Evolutionary conservation across 64 coral and sea anemone genomes (phyloP).

Genomic region (Montipora cactus): DNA sequence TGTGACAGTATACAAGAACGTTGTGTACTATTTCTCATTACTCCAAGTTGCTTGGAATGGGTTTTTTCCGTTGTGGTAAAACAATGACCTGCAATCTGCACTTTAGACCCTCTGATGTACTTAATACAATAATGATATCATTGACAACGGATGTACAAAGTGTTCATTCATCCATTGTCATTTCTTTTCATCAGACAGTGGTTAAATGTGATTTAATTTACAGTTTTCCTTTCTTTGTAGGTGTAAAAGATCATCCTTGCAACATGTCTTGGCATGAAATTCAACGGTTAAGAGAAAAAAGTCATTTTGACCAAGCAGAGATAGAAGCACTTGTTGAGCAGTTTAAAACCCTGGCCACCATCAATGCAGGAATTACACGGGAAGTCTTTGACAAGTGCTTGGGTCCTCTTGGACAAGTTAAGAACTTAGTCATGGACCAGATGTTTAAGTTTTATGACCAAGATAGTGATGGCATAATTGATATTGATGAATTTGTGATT

Average conservation of each 20-base stretch:
- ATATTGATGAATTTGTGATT: slow-evolving; percentile 91
- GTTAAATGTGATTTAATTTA: too few species aligned
- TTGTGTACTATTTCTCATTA: too few species aligned
- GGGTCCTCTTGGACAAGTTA: slow-evolving; percentile 89
- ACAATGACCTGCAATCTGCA: too few species aligned
- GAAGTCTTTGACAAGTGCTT: slow-evolving; percentile 95
- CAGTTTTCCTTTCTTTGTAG: slow-evolving; percentile 44
- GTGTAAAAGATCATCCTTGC: slow-evolving; percentile 85
- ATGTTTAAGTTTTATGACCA: slow-evolving; percentile 99
- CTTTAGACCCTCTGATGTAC: too few species aligned
- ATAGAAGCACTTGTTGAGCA: slow-evolving; percentile 94
- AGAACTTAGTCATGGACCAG: slow-evolving; percentile 95
- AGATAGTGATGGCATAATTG: slow-evolving; percentile 84
- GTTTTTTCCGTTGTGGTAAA: too few species aligned
- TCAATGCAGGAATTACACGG: slow-evolving; percentile 81
- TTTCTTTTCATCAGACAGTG: too few species aligned
- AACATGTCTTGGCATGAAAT: slow-evolving; percentile 84
- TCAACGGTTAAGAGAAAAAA: slow-evolving; percentile 75
- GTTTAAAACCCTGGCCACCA: slow-evolving; percentile 90
- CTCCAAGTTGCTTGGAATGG: too few species aligned
- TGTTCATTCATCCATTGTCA: too few species aligned
- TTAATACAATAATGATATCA: too few species aligned
- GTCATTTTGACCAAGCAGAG: slow-evolving; percentile 91
- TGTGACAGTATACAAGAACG: too few species aligned
- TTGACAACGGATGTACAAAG: too few species aligned